Base-by-base conservation (phyloP, 1,140 invertebrate genomes). In the Temnothorax longispinosus region DNA sequence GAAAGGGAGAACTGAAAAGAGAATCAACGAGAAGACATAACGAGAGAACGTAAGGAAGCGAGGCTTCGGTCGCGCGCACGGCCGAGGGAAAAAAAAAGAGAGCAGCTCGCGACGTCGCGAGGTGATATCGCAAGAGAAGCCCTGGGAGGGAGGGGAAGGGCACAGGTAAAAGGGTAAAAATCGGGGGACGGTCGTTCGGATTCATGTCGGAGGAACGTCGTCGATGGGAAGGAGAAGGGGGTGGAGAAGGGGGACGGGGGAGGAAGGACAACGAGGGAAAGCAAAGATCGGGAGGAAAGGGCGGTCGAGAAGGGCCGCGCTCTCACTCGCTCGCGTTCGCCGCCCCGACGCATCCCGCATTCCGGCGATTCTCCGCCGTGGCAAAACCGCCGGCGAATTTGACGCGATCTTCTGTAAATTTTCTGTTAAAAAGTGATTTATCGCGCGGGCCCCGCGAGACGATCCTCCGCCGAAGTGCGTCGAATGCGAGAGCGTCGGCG, bases 51-150 rank as follows among this genome's bases (percentile, higher is more conserved):
- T 21, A 21, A 54, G 32, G 41, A 80, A 60, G 18, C 21, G 41
- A 27, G 41, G 54, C 80, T 71, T 32, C 41, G 69, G 54, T 84
- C 80, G 69, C 80, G 69, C 69, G 54, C 54, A 50, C 80, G 80
- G 54, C 41, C 54, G 54, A 60, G 54, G 41, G 21, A 69, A 69
- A 44, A 47, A 67, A 47, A 27, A 27, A 47, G 38, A 21, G n/a
- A 47, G 50, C 21, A n/a, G 11, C 52, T 72, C 80, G 80, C 80
- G 65, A 82, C 67, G 21, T 71, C 69, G 80, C 67, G 80, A 84
- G 67, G 11, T 27, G 47, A 78, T 38, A 5, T 21, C 21, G 21
- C 32, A 35, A 52, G 44, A 15, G 41, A 76, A 21, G 15, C 8
- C 8, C 13, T 52, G 44, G 8, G 50, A 8, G 13, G 44, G 10